Evolutionary conservation across 2,113 vertebrate genomes (phyloP).

Genomic region (Tupaia chinensis): DNA sequence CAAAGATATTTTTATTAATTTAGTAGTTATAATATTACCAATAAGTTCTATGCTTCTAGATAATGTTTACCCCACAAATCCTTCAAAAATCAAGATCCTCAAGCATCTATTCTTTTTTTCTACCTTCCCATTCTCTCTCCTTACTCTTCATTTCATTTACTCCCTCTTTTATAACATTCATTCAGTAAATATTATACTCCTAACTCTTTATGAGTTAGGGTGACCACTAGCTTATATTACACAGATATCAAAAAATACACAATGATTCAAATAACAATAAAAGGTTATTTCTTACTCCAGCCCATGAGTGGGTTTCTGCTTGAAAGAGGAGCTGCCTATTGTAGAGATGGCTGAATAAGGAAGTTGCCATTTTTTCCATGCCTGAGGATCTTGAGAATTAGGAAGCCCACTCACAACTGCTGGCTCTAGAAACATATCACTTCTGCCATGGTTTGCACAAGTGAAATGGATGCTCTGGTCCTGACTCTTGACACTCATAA

Average conservation of each 20-base stretch:
- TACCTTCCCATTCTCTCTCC: neutral
- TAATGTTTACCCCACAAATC: neutral
- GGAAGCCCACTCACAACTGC: neutral
- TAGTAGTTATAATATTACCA: neutral
- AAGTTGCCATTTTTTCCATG: neutral
- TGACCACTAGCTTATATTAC: neutral
- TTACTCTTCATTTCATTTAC: neutral
- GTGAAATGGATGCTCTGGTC: neutral
- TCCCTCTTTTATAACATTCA: neutral
- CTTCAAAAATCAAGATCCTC: neutral
- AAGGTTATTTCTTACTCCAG: neutral
- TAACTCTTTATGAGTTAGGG: neutral
- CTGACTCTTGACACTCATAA: neutral
- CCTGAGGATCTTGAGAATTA: neutral
- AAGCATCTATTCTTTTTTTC: neutral
- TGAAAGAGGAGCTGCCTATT: neutral
- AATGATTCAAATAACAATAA: neutral
- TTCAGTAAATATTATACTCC: neutral
- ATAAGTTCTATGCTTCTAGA: neutral
- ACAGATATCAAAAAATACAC: neutral
- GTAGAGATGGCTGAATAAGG: neutral
- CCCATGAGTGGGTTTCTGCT: neutral
- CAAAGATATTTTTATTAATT: slow-evolving; percentile 20
- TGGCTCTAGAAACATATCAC: neutral
- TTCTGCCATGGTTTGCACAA: neutral